These are phyloP conservation scores for Clostera curtula DNA, from an alignment of 2,888 invertebrate species.

Conservation along the genomic window DNA sequence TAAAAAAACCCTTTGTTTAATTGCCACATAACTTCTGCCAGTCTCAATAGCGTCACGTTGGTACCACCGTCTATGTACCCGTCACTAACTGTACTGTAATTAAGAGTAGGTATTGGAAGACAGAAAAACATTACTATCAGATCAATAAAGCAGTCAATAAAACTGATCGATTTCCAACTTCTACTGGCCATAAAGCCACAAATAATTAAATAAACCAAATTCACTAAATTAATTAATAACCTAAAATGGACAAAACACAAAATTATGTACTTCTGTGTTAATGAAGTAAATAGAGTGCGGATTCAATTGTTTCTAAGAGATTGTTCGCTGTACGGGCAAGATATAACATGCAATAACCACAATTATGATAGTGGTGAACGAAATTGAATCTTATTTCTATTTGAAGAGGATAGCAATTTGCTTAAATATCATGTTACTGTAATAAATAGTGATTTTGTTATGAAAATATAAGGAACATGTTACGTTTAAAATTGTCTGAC, in stretches of 20 bases:
- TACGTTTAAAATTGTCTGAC: too few relatives aligned
- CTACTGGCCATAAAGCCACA: conserved; percentile 60
- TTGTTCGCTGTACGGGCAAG: too few relatives aligned
- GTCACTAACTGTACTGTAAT: conserved; percentile 32
- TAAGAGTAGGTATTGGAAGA: conserved; percentile 61
- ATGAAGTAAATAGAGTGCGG: conserved; percentile 51
- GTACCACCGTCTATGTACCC: conserved; percentile 24
- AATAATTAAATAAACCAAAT: conserved; percentile 51
- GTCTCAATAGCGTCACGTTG: conserved; percentile 23
- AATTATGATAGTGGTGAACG: too few relatives aligned
- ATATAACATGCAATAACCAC: too few relatives aligned
- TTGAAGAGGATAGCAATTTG: too few relatives aligned
- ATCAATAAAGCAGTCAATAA: conserved; percentile 52
- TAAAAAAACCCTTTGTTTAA: too few relatives aligned
- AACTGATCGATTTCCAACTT: conserved; percentile 43
- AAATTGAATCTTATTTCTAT: too few relatives aligned
- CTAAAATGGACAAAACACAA: conserved; percentile 65
- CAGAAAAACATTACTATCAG: conserved; percentile 69
- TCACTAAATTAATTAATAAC: conserved; percentile 51
- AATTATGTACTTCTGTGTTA: conserved; percentile 58
- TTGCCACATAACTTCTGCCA: conserved; percentile 17
- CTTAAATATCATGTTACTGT: too few relatives aligned
- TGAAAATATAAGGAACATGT: too few relatives aligned
- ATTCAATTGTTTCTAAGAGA: conserved; percentile 45
- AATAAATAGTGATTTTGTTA: too few relatives aligned